A percentile compares a stretch with the other conserved stretches of the same genome.
phyloP scores from a whole-genome alignment of 2,797 vertebrate species.

The Hydrocynus forskahlii region DNA sequence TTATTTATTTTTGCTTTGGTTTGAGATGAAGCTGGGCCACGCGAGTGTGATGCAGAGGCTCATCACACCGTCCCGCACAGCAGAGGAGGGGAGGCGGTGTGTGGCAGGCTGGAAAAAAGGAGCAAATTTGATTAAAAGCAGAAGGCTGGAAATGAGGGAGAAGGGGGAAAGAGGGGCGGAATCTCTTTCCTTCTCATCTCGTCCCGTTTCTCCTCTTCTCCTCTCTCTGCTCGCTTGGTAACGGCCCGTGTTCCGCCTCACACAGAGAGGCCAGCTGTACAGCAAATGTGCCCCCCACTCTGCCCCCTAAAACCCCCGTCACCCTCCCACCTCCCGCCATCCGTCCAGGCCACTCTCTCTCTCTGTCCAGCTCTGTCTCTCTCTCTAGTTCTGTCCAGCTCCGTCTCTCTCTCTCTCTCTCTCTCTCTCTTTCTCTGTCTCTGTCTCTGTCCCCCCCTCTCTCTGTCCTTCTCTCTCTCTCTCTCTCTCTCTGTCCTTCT shows the following conservation, averaged over 20 bases:
- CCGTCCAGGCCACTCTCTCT: constrained; percentile 91
- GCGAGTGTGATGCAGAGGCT: constrained; percentile 22
- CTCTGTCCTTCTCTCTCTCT: too few species aligned
- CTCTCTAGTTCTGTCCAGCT: too few species aligned
- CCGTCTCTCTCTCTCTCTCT: too few species aligned
- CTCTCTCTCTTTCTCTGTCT: too few species aligned
- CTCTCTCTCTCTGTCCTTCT: too few species aligned
- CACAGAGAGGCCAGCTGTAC: constrained; percentile 99
- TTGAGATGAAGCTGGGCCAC: constrained; percentile 17
- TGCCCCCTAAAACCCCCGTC: constrained; percentile 76
- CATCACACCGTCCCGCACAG: not conserved
- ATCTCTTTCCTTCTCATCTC: constrained; percentile 61
- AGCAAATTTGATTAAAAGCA: constrained; percentile 73
- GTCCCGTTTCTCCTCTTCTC: constrained; percentile 66
- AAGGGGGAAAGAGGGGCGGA: constrained; percentile 53
- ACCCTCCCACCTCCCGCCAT: constrained; percentile 84
- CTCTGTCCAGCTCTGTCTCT: too few species aligned
- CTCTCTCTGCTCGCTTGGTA: constrained; percentile 81
- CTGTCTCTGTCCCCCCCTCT: too few species aligned
- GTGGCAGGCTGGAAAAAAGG: constrained; percentile 73
- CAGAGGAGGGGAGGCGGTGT: constrained; percentile 79
- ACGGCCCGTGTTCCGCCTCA: constrained; percentile 97
- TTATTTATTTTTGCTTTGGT: constrained; percentile 46
- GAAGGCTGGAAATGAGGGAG: constrained; percentile 80
- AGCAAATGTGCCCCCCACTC: constrained; percentile 93